These are phyloP conservation scores for Belgica antarctica DNA, from an alignment of 2,888 invertebrate genomes.

Conservation along the genomic window DNA sequence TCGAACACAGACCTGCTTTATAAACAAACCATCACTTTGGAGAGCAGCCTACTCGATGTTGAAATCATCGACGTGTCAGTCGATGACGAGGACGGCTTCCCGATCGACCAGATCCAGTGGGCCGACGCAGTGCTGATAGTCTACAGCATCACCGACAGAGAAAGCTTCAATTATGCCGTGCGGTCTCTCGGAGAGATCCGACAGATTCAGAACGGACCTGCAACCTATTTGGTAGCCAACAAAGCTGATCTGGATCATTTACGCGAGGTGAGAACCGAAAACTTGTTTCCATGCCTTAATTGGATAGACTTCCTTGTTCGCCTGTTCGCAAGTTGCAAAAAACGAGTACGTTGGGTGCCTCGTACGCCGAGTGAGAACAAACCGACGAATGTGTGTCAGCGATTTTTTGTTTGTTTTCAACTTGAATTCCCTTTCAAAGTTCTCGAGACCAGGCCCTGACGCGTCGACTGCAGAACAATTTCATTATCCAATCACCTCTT, in stretches of 20 bases:
- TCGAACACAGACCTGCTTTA: constrained; percentile 79
- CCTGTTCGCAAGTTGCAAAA: neutral
- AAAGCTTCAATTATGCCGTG: constrained; percentile 68
- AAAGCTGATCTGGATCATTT: constrained; percentile 77
- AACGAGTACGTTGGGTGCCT: neutral
- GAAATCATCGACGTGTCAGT: constrained; percentile 79
- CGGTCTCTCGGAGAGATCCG: constrained; percentile 62
- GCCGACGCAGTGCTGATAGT: constrained; percentile 76
- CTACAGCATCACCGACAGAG: constrained; percentile 72
- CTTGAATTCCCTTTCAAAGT: neutral
- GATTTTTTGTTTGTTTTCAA: constrained; percentile 18
- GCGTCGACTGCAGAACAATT: neutral
- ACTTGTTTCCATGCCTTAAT: neutral
- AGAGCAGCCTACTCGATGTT: constrained; percentile 69
- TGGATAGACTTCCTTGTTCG: neutral
- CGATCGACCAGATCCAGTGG: constrained; percentile 68
- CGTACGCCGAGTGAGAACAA: too few relatives aligned
- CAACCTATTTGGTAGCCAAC: constrained; percentile 69
- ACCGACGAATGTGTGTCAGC: neutral
- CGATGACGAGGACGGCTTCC: constrained; percentile 62
- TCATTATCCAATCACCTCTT: neutral
- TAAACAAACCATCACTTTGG: constrained; percentile 67
- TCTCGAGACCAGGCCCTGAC: neutral
- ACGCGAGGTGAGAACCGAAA: constrained; percentile 63
- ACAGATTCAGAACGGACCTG: constrained; percentile 58